A percentile compares a stretch with the other conserved stretches of the same genome.
Conservation (phyloP, 2,888 invertebrate species). For the Drosophila subquinaria region DNA sequence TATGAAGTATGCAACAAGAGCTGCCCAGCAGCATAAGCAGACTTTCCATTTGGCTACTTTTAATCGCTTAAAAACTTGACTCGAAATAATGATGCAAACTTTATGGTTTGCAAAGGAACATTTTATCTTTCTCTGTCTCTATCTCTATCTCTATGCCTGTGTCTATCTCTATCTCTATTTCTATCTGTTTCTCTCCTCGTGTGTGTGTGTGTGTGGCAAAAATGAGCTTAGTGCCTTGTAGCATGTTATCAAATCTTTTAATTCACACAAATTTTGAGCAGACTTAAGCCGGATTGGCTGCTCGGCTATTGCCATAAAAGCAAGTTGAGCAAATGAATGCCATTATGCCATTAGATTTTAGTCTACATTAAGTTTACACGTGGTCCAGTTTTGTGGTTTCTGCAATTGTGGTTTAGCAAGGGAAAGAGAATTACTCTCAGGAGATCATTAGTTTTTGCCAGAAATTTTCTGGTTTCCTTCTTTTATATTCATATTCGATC, state of each 20-base stretch:
- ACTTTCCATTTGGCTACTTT: conserved; percentile 24
- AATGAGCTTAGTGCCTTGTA: conserved; percentile 53
- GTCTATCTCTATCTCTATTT: not conserved
- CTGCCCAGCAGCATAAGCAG: conserved; percentile 23
- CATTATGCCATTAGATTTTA: conserved; percentile 52
- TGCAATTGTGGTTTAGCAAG: conserved; percentile 16
- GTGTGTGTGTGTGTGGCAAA: conserved; percentile 2
- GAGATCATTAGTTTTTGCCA: not conserved
- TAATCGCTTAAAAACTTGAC: conserved; percentile 43
- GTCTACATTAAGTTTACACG: conserved; percentile 54
- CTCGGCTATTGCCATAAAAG: conserved; percentile 4
- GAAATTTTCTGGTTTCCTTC: too few relatives aligned
- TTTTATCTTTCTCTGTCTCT: not conserved
- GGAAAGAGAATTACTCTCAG: not conserved
- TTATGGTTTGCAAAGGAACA: conserved; percentile 30
- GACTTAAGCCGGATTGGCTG: conserved; percentile 65
- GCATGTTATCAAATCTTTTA: conserved; percentile 66
- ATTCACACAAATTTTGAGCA: conserved; percentile 65
- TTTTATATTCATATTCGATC: too few relatives aligned
- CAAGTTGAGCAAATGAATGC: conserved; percentile 36
- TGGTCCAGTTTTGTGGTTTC: conserved; percentile 50
- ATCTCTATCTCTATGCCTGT: not conserved
- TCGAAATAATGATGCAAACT: conserved; percentile 67
- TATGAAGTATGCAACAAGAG: conserved; percentile 6
- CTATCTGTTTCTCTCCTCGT: not conserved